Evolutionary conservation across 2,888 invertebrate species (phyloP).

Genomic region (Tholera decimalis): DNA sequence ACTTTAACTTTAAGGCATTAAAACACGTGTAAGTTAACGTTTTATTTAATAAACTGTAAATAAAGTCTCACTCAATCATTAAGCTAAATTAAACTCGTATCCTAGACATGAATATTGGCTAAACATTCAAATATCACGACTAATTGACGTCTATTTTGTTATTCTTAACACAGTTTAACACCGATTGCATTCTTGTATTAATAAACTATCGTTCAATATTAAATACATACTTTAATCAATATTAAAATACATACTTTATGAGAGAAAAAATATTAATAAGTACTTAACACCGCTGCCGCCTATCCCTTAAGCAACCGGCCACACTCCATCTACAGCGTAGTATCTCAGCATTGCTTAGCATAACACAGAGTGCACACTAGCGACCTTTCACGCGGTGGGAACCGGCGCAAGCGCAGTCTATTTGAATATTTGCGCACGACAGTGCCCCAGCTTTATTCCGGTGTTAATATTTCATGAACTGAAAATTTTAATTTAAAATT

Average conservation of each 20-base stretch:
- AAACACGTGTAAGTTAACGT: constrained; percentile 14
- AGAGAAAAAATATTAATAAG: not conserved
- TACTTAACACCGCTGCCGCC: constrained; percentile 52
- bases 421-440: constrained; percentile 78
- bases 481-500: constrained; percentile 83
- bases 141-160: constrained; percentile 75
- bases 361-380: constrained; percentile 79
- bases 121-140: constrained; percentile 68
- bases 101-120: constrained; percentile 62
- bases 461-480: constrained; percentile 87
- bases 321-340: constrained; percentile 71
- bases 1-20: not conserved
- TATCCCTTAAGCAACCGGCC: constrained; percentile 52
- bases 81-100: constrained; percentile 57
- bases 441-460: constrained; percentile 74
- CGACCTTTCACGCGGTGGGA: constrained; percentile 79
- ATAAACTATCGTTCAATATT: too few species aligned
- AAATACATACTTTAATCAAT: too few species aligned
- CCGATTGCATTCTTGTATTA: too few species aligned
- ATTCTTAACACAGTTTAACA: too few species aligned
- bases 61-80: constrained; percentile 53
- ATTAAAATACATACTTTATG: too few species aligned
- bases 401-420: constrained; percentile 79
- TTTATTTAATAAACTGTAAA: constrained; percentile 31
- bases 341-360: constrained; percentile 78